Conservation (phyloP, 1,140 invertebrate genomes). For the Tigriopus japonicus region DNA sequence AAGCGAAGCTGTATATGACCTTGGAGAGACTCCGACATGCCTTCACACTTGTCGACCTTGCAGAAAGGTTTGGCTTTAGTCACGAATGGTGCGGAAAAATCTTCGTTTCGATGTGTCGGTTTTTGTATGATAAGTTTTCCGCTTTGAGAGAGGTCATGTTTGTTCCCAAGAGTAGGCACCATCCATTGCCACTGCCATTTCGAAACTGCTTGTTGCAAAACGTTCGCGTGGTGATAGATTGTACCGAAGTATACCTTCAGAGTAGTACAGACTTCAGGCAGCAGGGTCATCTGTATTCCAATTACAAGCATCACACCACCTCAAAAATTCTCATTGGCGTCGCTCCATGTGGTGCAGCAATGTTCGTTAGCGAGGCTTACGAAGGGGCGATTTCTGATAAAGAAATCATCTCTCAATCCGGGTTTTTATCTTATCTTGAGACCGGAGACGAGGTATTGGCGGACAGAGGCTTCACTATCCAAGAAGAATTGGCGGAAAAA, state of each 20-base stretch:
- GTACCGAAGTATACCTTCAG: constrained; percentile 11
- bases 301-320: too few relatives aligned
- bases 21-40: too few relatives aligned
- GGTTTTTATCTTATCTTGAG: background rate
- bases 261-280: constrained; percentile 5
- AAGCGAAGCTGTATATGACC: too few relatives aligned
- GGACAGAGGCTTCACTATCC: too few relatives aligned
- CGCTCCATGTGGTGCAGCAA: too few relatives aligned
- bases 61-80: too few relatives aligned
- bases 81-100: too few relatives aligned
- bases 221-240: constrained; percentile 13
- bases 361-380: too few relatives aligned
- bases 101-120: background rate
- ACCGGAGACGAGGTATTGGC: background rate
- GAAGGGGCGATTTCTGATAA: constrained; percentile 18
- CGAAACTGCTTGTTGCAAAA: background rate
- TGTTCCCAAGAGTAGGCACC: background rate
- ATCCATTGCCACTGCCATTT: background rate
- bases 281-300: too few relatives aligned
- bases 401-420: constrained; percentile 13
- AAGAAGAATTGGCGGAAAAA: background rate
- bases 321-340: too few relatives aligned
- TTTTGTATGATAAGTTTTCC: background rate
- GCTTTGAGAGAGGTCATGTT: background rate
- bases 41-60: too few relatives aligned